Evolutionary conservation across 1,140 invertebrate genomes (phyloP).

Genomic region (Galleria mellonella): DNA sequence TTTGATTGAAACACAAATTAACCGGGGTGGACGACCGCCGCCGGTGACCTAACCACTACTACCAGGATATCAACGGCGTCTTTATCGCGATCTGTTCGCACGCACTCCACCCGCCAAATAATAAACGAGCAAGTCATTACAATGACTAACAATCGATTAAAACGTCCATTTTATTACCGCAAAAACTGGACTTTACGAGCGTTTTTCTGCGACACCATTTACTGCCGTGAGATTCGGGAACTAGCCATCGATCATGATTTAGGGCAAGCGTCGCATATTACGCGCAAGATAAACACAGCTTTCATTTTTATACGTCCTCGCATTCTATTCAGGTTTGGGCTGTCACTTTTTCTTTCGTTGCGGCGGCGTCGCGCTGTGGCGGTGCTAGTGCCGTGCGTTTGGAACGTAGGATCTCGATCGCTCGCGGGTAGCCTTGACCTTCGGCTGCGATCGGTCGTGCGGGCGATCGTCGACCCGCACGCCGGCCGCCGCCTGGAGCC

Average conservation of each 20-base stretch:
- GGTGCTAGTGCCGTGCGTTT: constrained; percentile 4
- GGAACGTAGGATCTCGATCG: constrained; percentile 22
- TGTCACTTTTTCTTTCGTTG: constrained; percentile 72
- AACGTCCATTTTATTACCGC: constrained; percentile 5
- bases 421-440: constrained; percentile 56
- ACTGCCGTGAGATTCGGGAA: background rate
- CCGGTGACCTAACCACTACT: constrained; percentile 31
- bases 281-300: constrained; percentile 36
- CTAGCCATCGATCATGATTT: background rate
- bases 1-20: constrained; percentile 23
- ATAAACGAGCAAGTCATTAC: constrained; percentile 32
- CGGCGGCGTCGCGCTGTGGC: constrained; percentile 28
- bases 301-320: constrained; percentile 73
- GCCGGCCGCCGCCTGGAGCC: constrained; percentile 20
- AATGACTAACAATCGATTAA: constrained; percentile 30
- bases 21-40: constrained; percentile 30
- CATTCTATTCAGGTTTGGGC: constrained; percentile 66
- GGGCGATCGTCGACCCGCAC: constrained; percentile 54
- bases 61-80: constrained; percentile 35
- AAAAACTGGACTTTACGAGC: constrained; percentile 2
- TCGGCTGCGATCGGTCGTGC: constrained; percentile 58
- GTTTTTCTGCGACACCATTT: constrained; percentile 1
- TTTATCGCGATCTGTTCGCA: constrained; percentile 39
- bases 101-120: constrained; percentile 14
- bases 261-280: constrained; percentile 1